Conservation (phyloP, 64 coral and sea anemone genomes). For the Astreopora myriophthalma region DNA sequence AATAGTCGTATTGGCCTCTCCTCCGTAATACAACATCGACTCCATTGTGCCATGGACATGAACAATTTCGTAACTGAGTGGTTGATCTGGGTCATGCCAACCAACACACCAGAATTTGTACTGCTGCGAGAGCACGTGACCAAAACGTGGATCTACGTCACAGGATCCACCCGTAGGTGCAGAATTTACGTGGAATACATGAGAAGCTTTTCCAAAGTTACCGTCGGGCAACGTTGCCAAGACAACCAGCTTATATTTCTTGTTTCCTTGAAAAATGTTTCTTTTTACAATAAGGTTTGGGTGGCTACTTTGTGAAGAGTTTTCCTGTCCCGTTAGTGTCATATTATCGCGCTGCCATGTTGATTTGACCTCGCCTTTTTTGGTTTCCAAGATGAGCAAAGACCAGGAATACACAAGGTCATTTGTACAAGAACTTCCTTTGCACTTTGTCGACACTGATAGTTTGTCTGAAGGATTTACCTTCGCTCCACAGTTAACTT, state of each 20-base stretch:
- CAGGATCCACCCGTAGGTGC: slow-evolving; percentile 48
- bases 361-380: background rate
- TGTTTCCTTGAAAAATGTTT: slow-evolving; percentile 11
- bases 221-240: slow-evolving; percentile 3
- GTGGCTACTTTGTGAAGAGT: background rate
- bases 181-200: slow-evolving; percentile 61
- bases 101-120: slow-evolving; percentile 50
- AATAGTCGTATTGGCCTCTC: slow-evolving; percentile 6
- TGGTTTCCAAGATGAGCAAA: slow-evolving; percentile 2
- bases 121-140: slow-evolving; percentile 57
- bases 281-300: slow-evolving; percentile 46
- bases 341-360: background rate
- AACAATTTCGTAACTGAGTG: slow-evolving; percentile 57
- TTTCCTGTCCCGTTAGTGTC: background rate
- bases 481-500: slow-evolving; percentile 75
- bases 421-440: slow-evolving; percentile 28
- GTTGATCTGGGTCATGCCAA: slow-evolving; percentile 72
- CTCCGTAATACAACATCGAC: slow-evolving; percentile 59
- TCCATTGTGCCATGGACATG: background rate
- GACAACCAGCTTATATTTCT: slow-evolving; percentile 61
- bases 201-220: slow-evolving; percentile 43
- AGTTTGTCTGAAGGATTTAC: slow-evolving; percentile 73
- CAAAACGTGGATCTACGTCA: slow-evolving; percentile 61
- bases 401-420: slow-evolving; percentile 52
- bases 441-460: slow-evolving; percentile 23